A percentile compares a stretch with the other conserved stretches of the same genome.
These are phyloP conservation scores for Nasua narica DNA, from an alignment of 2,797 vertebrate species.

Conservation along the genomic window DNA sequence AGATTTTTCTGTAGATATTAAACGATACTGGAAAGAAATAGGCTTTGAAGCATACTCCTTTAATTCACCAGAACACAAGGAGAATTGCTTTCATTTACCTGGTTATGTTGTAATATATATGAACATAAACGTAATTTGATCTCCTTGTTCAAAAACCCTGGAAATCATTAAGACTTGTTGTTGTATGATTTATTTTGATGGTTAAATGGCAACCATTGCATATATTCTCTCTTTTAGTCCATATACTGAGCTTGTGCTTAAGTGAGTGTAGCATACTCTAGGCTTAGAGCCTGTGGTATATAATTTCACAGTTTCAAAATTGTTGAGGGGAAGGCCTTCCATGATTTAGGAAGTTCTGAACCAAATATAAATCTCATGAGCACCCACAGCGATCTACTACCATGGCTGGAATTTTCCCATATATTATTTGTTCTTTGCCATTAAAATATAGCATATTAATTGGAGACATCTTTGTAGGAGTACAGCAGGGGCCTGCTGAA, in stretches of 20 bases:
- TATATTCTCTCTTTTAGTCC: constrained; percentile 76
- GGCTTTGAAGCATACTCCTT: constrained; percentile 72
- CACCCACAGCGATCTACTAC: constrained; percentile 98
- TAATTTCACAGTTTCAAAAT: constrained; percentile 89
- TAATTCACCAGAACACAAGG: constrained; percentile 67
- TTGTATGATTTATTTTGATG: constrained; percentile 74
- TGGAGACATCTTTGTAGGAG: constrained; percentile 97
- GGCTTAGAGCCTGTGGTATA: constrained; percentile 86
- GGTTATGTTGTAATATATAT: constrained; percentile 52
- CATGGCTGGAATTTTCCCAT: constrained; percentile 97
- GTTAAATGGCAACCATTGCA: constrained; percentile 74
- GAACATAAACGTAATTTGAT: constrained; percentile 74
- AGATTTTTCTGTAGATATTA: constrained; percentile 73
- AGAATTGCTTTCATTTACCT: constrained; percentile 73
- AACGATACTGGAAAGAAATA: constrained; percentile 76
- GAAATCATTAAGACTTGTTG: constrained; percentile 74
- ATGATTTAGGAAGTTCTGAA: constrained; percentile 23
- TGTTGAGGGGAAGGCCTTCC: constrained; percentile 82
- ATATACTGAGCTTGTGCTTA: constrained; percentile 73
- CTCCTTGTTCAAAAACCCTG: constrained; percentile 74
- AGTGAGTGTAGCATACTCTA: constrained; percentile 67
- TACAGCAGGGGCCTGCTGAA: constrained; percentile 95
- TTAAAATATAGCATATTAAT: constrained; percentile 99
- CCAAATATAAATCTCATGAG: constrained; percentile 85
- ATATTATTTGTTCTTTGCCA: constrained; percentile 95